Evolutionary conservation across 2,797 vertebrate genomes (phyloP).

Genomic region (Phylloscopus collybita): DNA sequence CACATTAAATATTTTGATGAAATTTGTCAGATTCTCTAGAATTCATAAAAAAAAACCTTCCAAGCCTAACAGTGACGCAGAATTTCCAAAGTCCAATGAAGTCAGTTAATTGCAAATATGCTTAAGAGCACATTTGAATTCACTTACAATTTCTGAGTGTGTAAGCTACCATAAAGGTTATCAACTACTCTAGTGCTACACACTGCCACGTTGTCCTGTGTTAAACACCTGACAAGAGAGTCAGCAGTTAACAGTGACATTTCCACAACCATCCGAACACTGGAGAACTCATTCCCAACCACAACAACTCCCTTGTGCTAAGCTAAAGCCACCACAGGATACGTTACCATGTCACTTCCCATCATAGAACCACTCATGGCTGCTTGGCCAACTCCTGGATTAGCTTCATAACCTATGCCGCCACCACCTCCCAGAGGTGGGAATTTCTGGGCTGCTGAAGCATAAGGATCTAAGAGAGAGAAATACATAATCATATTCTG

Average conservation of each 20-base stretch:
- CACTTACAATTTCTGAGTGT: constrained; percentile 40
- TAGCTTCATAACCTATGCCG: constrained; percentile 92
- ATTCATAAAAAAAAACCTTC: constrained; percentile 48
- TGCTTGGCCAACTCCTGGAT: constrained; percentile 89
- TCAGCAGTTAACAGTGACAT: constrained; percentile 67
- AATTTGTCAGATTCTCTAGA: background rate
- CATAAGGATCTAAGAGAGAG: constrained; percentile 85
- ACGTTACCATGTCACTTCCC: constrained; percentile 99
- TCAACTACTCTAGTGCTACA: constrained; percentile 48
- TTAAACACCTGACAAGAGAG: constrained; percentile 61
- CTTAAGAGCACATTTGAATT: constrained; percentile 66
- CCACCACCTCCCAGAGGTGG: constrained; percentile 83
- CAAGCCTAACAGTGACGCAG: constrained; percentile 66
- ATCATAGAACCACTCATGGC: constrained; percentile 89
- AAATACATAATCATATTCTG: constrained; percentile 58
- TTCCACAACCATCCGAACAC: constrained; percentile 34
- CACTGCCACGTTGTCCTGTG: constrained; percentile 64
- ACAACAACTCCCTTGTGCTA: constrained; percentile 57
- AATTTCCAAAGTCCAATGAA: constrained; percentile 67
- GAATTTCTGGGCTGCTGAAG: constrained; percentile 90
- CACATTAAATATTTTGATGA: background rate
- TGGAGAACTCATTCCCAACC: constrained; percentile 52
- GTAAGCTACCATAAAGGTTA: constrained; percentile 57
- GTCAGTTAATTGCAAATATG: constrained; percentile 70
- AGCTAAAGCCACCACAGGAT: constrained; percentile 79